Evolutionary conservation across 2,888 invertebrate species (phyloP).

Genomic region (Mesochorus sp.): DNA sequence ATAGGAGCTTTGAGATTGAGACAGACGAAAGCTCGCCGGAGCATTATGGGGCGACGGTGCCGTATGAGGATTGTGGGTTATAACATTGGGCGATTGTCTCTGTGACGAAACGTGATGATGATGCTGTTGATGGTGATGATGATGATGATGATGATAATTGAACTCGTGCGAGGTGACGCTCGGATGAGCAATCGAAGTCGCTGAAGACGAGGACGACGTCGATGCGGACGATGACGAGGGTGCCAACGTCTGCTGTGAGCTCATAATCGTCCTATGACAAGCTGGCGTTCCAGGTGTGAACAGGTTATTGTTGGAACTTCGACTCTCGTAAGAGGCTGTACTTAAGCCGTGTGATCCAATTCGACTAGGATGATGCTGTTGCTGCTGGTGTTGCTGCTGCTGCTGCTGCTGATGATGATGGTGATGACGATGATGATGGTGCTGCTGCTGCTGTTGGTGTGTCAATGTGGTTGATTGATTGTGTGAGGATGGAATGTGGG

Average conservation of each 20-base stretch:
- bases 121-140: too few relatives aligned
- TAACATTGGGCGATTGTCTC: constrained; percentile 74
- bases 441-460: constrained; percentile 72
- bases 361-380: constrained; percentile 74
- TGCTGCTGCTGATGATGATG: constrained; percentile 74
- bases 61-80: constrained; percentile 76
- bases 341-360: constrained; percentile 64
- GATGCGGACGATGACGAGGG: constrained; percentile 46
- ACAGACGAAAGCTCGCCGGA: constrained; percentile 83
- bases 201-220: constrained; percentile 40
- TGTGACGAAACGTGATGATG: constrained; percentile 72
- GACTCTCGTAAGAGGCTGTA: constrained; percentile 62
- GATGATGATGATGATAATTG: too few relatives aligned
- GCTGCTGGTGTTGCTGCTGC: constrained; percentile 61
- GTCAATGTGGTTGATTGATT: constrained; percentile 66
- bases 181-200: constrained; percentile 58
- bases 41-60: constrained; percentile 82
- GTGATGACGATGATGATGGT: constrained; percentile 63
- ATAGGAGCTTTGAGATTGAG: constrained; percentile 78
- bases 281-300: constrained; percentile 60
- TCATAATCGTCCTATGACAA: constrained; percentile 57
- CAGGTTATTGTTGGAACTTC: constrained; percentile 52
- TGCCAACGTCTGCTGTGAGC: constrained; percentile 72
- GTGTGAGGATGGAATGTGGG: constrained; percentile 78
- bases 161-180: constrained; percentile 64